Conservation (phyloP, 64 coral and sea anemone species). For the Porites lutea region DNA sequence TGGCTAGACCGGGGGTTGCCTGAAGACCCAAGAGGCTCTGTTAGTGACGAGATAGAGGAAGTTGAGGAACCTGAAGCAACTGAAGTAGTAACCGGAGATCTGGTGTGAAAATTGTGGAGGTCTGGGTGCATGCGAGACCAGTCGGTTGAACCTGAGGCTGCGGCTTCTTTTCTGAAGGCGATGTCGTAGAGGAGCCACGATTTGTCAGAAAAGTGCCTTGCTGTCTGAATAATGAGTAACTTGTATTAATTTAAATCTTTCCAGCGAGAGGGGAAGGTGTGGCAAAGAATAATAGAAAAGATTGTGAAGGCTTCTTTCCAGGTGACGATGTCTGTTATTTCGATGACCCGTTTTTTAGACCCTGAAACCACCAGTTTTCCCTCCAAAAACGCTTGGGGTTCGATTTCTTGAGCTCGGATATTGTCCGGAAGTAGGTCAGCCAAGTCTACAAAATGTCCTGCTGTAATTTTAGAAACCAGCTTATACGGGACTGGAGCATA, state of each 20-base stretch:
- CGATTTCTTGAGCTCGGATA: background rate
- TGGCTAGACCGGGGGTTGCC: background rate
- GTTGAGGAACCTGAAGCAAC: background rate
- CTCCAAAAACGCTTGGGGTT: background rate
- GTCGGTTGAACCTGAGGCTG: background rate
- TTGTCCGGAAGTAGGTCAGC: conserved; percentile 39
- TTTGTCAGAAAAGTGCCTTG: too few relatives aligned
- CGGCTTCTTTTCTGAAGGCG: too few relatives aligned
- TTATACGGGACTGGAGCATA: conserved; percentile 30
- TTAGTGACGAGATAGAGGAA: background rate
- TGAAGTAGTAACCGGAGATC: background rate
- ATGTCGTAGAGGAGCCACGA: too few relatives aligned
- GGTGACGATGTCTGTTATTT: background rate
- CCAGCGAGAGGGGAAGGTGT: background rate
- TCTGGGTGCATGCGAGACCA: background rate
- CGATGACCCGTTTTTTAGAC: too few relatives aligned
- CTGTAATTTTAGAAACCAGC: conserved; percentile 20
- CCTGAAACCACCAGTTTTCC: background rate
- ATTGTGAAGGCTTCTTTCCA: background rate
- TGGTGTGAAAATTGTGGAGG: too few relatives aligned
- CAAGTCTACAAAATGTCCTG: background rate
- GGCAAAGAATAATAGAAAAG: background rate
- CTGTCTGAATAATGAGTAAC: too few relatives aligned
- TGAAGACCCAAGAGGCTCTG: background rate
- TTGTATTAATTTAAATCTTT: too few relatives aligned